Percentiles rank a stretch among this genome's conserved stretches.
Conservation (phyloP, 1,140 invertebrate genomes). For the Planococcus citri region DNA sequence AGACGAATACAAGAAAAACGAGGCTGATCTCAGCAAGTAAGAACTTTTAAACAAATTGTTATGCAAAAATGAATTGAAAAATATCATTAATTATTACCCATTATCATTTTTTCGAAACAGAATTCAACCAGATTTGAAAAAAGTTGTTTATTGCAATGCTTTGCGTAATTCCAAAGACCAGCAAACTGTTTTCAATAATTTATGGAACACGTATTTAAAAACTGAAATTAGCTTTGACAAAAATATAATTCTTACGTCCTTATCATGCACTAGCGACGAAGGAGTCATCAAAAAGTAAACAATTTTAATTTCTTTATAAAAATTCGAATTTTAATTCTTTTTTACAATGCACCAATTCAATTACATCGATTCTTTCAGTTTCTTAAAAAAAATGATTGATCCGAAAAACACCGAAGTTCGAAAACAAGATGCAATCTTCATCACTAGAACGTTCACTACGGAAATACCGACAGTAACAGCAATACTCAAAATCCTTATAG, state of each 20-base stretch:
- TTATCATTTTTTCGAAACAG: neutral
- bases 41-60: neutral
- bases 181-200: neutral
- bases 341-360: neutral
- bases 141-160: neutral
- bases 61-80: no score
- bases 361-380: neutral
- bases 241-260: neutral
- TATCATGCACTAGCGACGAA: neutral
- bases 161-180: neutral
- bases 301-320: no score
- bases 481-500: no score
- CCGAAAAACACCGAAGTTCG: neutral
- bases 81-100: no score
- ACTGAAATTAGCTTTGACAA: neutral
- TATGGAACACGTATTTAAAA: neutral
- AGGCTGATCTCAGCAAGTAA: neutral
- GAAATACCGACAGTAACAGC: no score
- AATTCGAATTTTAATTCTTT: neutral
- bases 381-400: neutral
- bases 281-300: neutral
- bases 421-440: neutral
- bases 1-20: neutral
- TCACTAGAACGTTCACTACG: neutral
- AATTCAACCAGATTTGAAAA: slow-evolving; percentile 10